Base-by-base conservation (phyloP, 2,113 vertebrate genomes). In the Martes martes region DNA sequence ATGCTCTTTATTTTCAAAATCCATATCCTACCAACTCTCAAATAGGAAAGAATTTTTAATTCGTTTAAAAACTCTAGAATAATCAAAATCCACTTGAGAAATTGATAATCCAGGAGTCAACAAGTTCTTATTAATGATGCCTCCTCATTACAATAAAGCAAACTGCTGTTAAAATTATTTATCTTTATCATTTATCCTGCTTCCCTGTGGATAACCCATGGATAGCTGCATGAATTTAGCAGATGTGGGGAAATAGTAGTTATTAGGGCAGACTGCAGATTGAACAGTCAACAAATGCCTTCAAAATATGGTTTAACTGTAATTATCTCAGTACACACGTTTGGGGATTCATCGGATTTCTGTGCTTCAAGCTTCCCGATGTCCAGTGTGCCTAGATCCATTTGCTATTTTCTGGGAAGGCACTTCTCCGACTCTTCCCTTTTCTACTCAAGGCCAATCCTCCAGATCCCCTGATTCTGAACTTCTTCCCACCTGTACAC, bases 61-160 rank as follows among this genome's bases (percentile, higher is more conserved):
- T 83, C 52, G 52, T 87, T 96, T 96, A 31, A 91, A 89, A 93
- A 21, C 15, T 26, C 86, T 94, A 78, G 11, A 90, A 93, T 88
- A 94, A 89, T 59, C 50, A 73, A 16, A 91, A 18, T 76, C 52
- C 52, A 18, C 36, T 71, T 92, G 0, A 94, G 45, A 47, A 89
- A 93, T 0, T 91, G 59, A 94, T 85, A 95, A 92, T 69, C 28
- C 42, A 85, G 39, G 39, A 90, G 94, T 84, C 52, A 94, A 96
- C n/a, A 91, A 95, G 23, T 86, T 96, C 80, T 92, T 91, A 67
- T 3, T 89, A 93, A 96, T 78, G 45, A 89, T 89, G 18, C 5
- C n/a, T 91, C 47, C 63, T 96, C 88, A 19, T 84, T 96, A 81
- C 63, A 88, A 95, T 79, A 91, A 93, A 92, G 87, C 33, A 96